Evolutionary conservation across 1,140 invertebrate species (phyloP).

Genomic region (Coenobita brevimanus): DNA sequence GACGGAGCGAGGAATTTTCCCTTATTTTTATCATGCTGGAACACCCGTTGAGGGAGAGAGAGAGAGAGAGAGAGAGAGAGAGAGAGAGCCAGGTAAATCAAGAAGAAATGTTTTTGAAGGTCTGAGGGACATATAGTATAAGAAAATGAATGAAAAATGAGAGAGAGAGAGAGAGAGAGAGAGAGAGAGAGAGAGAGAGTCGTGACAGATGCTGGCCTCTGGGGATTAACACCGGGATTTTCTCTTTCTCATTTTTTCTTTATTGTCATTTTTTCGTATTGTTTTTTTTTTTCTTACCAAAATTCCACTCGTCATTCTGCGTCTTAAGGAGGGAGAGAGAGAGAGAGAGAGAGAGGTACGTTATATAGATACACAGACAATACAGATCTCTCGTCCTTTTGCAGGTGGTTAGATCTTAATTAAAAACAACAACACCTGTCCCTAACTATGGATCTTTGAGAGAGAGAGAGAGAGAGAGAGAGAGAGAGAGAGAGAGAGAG

Average conservation of each 20-base stretch:
- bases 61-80: background rate
- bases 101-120: no score
- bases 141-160: background rate
- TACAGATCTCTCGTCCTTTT: no score
- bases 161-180: slow-evolving; percentile 4
- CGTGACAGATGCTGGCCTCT: background rate
- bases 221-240: background rate
- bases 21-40: background rate
- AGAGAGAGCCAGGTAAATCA: no score
- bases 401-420: no score
- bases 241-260: background rate
- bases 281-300: background rate
- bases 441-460: no score
- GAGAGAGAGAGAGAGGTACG: no score
- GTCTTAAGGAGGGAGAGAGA: background rate
- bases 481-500: no score
- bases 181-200: slow-evolving; percentile 11
- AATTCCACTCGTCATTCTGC: background rate
- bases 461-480: no score
- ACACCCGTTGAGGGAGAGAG: background rate
- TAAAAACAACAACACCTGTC: no score
- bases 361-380: no score
- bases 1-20: background rate
- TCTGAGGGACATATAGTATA: no score
- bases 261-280: no score